Evolutionary conservation across 2,797 vertebrate genomes (phyloP).

Genomic region (Loris lydekkerianus): DNA sequence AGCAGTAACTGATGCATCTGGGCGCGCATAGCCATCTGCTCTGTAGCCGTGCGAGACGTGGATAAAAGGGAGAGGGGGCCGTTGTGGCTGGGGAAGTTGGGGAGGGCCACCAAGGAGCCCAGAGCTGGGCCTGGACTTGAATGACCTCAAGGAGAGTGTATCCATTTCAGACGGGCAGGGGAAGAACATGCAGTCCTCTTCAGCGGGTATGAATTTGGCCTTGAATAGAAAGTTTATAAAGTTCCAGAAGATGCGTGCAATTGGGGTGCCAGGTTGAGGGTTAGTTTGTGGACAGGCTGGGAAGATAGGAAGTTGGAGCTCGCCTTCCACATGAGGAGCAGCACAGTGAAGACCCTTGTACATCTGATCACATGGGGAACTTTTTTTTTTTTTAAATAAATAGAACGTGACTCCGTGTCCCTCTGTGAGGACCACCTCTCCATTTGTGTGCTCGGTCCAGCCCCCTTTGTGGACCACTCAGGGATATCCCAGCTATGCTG

Average conservation of each 20-base stretch:
- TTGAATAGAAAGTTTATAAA: neutral
- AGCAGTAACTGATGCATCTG: too few relatives aligned
- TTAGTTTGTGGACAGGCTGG: neutral
- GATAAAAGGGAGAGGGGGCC: neutral
- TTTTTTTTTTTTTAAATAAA: neutral
- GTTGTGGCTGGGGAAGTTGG: neutral
- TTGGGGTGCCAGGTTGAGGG: neutral
- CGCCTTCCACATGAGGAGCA: neutral
- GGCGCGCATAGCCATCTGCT: neutral
- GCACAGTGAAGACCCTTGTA: too few relatives aligned
- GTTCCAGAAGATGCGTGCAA: neutral
- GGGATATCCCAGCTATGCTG: neutral
- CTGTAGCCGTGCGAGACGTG: neutral
- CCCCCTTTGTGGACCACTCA: neutral
- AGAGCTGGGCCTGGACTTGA: neutral
- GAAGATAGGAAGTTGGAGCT: neutral
- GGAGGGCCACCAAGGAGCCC: neutral
- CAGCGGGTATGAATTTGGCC: neutral
- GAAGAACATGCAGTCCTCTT: neutral
- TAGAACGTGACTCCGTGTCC: neutral
- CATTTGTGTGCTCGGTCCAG: neutral
- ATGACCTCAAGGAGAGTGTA: neutral
- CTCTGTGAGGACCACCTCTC: neutral
- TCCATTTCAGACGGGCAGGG: neutral
- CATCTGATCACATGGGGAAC: neutral